Base-by-base conservation (phyloP, 2,888 invertebrate genomes). In the Nemotelus pantherinus region DNA sequence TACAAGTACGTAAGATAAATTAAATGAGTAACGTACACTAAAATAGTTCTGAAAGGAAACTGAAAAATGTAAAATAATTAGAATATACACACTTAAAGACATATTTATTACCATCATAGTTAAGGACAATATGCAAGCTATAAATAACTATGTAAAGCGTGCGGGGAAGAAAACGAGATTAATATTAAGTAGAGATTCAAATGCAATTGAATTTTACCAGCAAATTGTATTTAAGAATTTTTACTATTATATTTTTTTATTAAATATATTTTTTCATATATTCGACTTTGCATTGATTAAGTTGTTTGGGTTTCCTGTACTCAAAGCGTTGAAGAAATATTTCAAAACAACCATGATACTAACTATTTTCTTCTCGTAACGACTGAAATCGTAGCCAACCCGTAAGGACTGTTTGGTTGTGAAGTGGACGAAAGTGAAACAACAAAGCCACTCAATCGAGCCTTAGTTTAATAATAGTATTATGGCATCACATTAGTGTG, bases 21-120 rank as follows among this genome's bases (percentile, higher is more conserved):
- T 25, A 25, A 25, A 25, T 25, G 25, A 25, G 25, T 25, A 25
- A 25, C 25, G 25, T 25, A 25, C 25, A 25, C 25, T 25, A 47
- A 25, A 10, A 4, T 39, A 10, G 25, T 64, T 64, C 6, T 41
- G 43, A 41, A 41, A 64, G 41, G 25, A 41, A 64, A 41, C 43
- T 64, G 43, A 64, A 47, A 65, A 3, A 4, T 25, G 25, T 25
- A 25, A 25, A 25, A 25, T 25, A 25, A 25, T 25, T 25, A 25
- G 25, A 72, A 63, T 48, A 41, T 9, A 72, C 55, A 74, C 41
- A 74, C 74, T 60, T 74, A 74, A 74, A 74, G 74, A 74, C 74
- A 78, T 78, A 78, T 78, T 78, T 78, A 78, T 78, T 78, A 72
- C 76, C 65, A 58, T 50, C 50, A 10, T 74, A 60, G 74, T 63